These are phyloP conservation scores for Antheraea yamamai DNA, from an alignment of 2,888 invertebrate genomes.

Conservation along the genomic window DNA sequence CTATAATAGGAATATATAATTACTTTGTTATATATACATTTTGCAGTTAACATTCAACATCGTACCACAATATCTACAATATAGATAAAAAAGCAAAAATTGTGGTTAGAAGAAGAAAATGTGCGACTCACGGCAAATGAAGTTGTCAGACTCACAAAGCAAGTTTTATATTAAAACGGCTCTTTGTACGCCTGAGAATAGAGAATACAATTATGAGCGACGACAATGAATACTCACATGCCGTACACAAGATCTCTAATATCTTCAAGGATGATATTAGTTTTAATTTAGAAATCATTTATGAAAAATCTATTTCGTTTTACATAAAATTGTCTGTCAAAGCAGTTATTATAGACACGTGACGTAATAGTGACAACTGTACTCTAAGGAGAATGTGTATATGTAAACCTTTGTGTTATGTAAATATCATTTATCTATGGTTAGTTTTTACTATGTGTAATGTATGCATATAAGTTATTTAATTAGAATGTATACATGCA, in stretches of 20 bases:
- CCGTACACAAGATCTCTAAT: neutral
- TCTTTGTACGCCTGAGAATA: constrained; percentile 5
- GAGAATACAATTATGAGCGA: constrained; percentile 8
- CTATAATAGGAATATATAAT: too few relatives aligned
- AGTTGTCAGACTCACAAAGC: constrained; percentile 14
- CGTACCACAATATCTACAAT: neutral
- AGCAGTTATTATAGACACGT: neutral
- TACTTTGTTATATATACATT: too few relatives aligned
- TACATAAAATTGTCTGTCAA: neutral
- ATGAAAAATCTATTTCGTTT: neutral
- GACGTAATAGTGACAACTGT: neutral
- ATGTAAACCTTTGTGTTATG: neutral
- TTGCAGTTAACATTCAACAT: neutral
- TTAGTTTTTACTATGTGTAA: too few relatives aligned
- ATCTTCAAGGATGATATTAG: neutral
- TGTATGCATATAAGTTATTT: too few relatives aligned
- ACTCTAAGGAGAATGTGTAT: neutral
- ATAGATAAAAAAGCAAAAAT: neutral
- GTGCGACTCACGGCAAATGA: constrained; percentile 8
- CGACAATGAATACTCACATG: constrained; percentile 8
- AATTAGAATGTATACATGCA: too few relatives aligned
- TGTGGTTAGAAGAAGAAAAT: neutral
- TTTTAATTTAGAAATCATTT: neutral
- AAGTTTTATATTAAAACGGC: neutral
- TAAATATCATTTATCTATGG: too few relatives aligned